Conservation (phyloP, 64 coral and sea anemone species). For the Anthopleura sola region DNA sequence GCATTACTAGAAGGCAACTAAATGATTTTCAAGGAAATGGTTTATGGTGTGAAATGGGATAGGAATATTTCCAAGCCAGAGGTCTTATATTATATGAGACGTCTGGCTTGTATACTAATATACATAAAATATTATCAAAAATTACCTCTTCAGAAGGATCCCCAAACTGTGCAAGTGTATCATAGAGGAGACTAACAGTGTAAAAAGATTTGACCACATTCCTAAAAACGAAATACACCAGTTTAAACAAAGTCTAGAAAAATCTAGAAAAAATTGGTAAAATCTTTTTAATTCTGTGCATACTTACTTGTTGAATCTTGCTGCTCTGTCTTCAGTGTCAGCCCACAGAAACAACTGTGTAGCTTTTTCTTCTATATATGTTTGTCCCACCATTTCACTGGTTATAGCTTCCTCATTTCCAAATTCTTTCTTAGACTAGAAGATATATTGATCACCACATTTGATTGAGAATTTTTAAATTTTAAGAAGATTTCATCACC, state of each 20-base stretch:
- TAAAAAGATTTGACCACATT: slow-evolving; percentile 99
- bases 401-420: slow-evolving; percentile 60
- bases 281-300: too few relatives aligned
- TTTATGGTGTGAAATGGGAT: too few relatives aligned
- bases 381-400: slow-evolving; percentile 69
- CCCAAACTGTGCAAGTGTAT: slow-evolving; percentile 84
- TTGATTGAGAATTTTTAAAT: background rate
- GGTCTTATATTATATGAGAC: too few relatives aligned
- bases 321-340: slow-evolving; percentile 87
- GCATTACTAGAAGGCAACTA: too few relatives aligned
- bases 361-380: slow-evolving; percentile 81
- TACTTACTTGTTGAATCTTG: slow-evolving; percentile 89
- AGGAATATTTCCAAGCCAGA: too few relatives aligned
- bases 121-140: too few relatives aligned
- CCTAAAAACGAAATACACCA: slow-evolving; percentile 36
- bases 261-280: background rate
- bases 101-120: too few relatives aligned
- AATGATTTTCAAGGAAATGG: too few relatives aligned
- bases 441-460: background rate
- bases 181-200: slow-evolving; percentile 83
- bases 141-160: slow-evolving; percentile 72
- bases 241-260: background rate
- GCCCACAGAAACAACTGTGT: slow-evolving; percentile 84
- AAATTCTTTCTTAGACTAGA: slow-evolving; percentile 78
- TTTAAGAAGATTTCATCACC: too few relatives aligned